Base-by-base conservation (phyloP, 1,140 invertebrate genomes). In the Drosophila trapezifrons region DNA sequence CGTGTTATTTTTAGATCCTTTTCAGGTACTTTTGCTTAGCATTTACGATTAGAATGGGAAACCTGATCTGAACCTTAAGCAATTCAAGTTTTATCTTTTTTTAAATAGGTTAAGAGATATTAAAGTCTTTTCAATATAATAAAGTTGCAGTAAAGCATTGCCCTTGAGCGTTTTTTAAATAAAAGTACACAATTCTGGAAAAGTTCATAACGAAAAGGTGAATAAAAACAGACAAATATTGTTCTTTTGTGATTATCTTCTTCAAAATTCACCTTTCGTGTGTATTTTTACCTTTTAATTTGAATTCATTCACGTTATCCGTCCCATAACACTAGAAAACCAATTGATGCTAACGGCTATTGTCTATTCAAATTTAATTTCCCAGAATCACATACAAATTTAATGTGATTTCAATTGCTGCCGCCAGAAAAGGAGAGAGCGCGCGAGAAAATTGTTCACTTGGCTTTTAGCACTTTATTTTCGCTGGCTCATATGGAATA, bases 391-490 rank as follows among this genome's bases (percentile, higher is more conserved):
- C 22, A 63, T 59, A 56, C 43, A 60, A 80, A 62, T 49, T 38
- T 38, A 71, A 76, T 76, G 55, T 25, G 49, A 46, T 56, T 55
- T 37, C 27, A 45, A 35, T 45, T 55, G 27, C 35, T 40, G 54
- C 37, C 29, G 32, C 22, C 51, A 46, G 29, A 17, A 59, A 49
- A 58, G 46, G 32, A 62, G 59, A 29, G 17, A 20, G 20, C 17
- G 13, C 17, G 4, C 17, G 25, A 67, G 65, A 57, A 46, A 54
- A 51, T 29, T 46, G 54, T 54, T 49, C 65, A 52, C 38, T 54
- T 70, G 37, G 52, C 65, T 65, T 77, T 79, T 66, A 78, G 78
- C 65, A 65, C 72, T 78, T 72, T 47, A 66, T 57, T 43, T 37
- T 57, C 27, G 15, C 25, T 51, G 37, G 56, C 38, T 71, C 64